These are phyloP conservation scores for Empidonax traillii DNA, from an alignment of 2,113 vertebrate species.

Conservation along the genomic window DNA sequence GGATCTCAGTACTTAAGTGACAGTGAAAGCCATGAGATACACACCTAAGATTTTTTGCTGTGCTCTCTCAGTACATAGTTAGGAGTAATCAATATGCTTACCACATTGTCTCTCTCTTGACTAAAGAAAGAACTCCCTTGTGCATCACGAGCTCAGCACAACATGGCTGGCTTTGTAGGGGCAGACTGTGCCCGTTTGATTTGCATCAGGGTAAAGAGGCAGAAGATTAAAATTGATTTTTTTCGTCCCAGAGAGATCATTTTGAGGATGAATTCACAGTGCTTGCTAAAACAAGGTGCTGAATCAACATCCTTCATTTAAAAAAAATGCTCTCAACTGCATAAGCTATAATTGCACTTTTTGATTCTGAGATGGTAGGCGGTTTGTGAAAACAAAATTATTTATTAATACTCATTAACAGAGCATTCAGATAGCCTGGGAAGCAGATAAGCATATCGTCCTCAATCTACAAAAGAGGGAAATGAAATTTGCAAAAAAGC, in stretches of 20 bases:
- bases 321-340: not conserved
- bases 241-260: not conserved
- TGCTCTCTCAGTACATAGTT: not conserved
- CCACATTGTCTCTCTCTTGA: not conserved
- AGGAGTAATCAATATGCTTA: slow-evolving; percentile 26
- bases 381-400: not conserved
- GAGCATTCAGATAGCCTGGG: not conserved
- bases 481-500: not conserved
- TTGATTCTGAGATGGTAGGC: not conserved
- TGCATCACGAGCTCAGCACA: not conserved
- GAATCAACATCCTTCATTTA: not conserved
- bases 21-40: not conserved
- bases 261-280: not conserved
- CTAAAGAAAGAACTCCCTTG: slow-evolving; percentile 22
- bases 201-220: slow-evolving; percentile 12
- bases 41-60: not conserved
- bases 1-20: not conserved
- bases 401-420: slow-evolving; percentile 13
- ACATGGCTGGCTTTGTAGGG: not conserved
- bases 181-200: slow-evolving; percentile 1
- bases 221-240: slow-evolving; percentile 52
- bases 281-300: not conserved
- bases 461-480: not conserved
- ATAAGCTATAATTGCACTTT: not conserved
- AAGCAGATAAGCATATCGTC: not conserved